Evolutionary conservation across 2,888 invertebrate species (phyloP).

Genomic region (Oscheius sp.): DNA sequence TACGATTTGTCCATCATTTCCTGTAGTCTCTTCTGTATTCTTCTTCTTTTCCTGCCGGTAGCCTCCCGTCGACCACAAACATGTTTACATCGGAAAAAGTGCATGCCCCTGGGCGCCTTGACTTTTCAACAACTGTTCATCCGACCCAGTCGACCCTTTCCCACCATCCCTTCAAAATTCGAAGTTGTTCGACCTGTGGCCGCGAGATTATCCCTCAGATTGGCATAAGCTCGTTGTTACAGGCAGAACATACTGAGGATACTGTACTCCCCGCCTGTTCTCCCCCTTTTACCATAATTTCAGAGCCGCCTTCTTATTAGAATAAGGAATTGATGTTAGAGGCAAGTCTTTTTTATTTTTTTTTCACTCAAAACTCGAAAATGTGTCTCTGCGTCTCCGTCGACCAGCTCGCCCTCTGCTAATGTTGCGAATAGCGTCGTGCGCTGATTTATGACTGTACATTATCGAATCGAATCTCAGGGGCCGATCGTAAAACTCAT

Average conservation of each 20-base stretch:
- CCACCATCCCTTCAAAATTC: slow-evolving; percentile 2
- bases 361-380: too few species aligned
- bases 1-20: too few species aligned
- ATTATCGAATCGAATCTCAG: slow-evolving; percentile 38
- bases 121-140: not conserved
- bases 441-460: slow-evolving; percentile 42
- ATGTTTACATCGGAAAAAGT: not conserved
- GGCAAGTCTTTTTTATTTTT: too few species aligned
- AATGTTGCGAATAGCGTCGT: slow-evolving; percentile 40
- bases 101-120: not conserved
- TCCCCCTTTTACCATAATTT: not conserved
- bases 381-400: slow-evolving; percentile 31
- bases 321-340: too few species aligned
- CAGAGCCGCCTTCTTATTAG: too few species aligned
- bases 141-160: not conserved
- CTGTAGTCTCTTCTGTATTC: too few species aligned
- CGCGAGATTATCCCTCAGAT: slow-evolving; percentile 34
- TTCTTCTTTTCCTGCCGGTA: too few species aligned
- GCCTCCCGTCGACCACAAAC: slow-evolving; percentile 2
- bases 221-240: slow-evolving; percentile 41
- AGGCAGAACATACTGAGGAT: slow-evolving; percentile 30
- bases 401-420: slow-evolving; percentile 18
- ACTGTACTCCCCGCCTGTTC: not conserved
- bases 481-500: slow-evolving; percentile 36
- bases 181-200: slow-evolving; percentile 33